Evolutionary conservation across 2,888 invertebrate species (phyloP).

Genomic region (Omphaloscelis lunosa): DNA sequence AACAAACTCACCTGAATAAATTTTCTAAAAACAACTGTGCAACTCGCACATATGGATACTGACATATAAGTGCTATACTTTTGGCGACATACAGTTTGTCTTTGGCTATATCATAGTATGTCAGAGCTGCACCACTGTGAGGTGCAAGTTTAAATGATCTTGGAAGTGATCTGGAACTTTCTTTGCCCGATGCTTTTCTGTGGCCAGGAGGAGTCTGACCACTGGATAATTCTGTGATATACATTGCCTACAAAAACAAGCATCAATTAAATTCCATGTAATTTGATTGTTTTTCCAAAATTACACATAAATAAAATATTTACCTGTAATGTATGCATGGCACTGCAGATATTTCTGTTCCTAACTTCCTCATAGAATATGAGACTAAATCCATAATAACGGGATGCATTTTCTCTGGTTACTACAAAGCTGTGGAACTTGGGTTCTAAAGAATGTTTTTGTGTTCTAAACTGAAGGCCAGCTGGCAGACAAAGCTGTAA

Average conservation of each 20-base stretch:
- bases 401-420: conserved; percentile 98
- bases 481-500: conserved; percentile 97
- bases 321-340: conserved; percentile 98
- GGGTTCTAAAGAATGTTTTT: conserved; percentile 96
- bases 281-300: background rate
- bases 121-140: conserved; percentile 94
- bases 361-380: conserved; percentile 99
- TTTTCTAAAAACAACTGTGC: conserved; percentile 96
- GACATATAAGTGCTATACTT: conserved; percentile 97
- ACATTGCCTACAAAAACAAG: conserved; percentile 93
- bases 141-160: conserved; percentile 96
- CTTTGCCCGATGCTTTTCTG: conserved; percentile 90
- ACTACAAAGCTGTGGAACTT: conserved; percentile 99
- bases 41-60: conserved; percentile 97
- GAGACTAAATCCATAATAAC: conserved; percentile 98
- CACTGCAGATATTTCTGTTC: conserved; percentile 97
- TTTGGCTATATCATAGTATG: conserved; percentile 97
- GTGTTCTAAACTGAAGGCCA: conserved; percentile 98
- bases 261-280: conserved; percentile 1
- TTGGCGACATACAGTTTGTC: conserved; percentile 99
- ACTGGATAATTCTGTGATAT: conserved; percentile 96
- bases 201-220: conserved; percentile 93
- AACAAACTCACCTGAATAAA: conserved; percentile 93
- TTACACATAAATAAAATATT: conserved; percentile 11
- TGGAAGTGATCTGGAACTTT: conserved; percentile 96